Evolutionary conservation across 2,888 invertebrate species (phyloP), one percentile per base, ranked within the genome.

Genomic region (Epirrita christyi): DNA sequence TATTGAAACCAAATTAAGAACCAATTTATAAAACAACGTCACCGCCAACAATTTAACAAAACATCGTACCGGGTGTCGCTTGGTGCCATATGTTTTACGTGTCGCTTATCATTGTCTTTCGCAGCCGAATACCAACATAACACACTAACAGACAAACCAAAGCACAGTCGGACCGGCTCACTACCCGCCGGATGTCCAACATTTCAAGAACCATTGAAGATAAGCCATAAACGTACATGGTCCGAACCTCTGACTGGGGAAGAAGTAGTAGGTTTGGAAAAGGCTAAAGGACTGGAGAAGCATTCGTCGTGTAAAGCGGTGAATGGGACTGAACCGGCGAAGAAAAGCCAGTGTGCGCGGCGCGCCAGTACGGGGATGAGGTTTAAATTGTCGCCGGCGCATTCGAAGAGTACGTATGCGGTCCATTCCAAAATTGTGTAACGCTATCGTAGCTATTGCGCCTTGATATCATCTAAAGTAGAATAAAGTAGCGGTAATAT

Each of bases 211-310:
- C 83, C 87, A 9, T 72, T 85, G 64, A 84, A 81, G 75, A 86
- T 91, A 44, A 80, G 78, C 65, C 95, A 95, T 85, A 95, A 94
- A 82, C 92, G 95, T 80, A 95, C 95, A 64, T 92, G 95, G 78
- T 95, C 95, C 75, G 94, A 95, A 78, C 95, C 95, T 61, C 82
- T 95, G 65, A 93, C 94, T 6, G 94, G 93, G 58, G 93, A 92
- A 62, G 92, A 92, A 69, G 84, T 85, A 56, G 72, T 80, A 13
- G 81, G 78, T n/a, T 68, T 83, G 58, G 88, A 86, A 73, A 82
- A 85, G 64, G 73, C 76, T 32, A 50, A 37, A 29, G 53, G 46
- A 6, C 74, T 75, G 11, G 50, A 59, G 40, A 42, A 75, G 52
- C 82, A 87, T 59, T 82, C 84, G 13, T 85, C 87, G 43, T 85